phyloP scores from a whole-genome alignment of 2,888 invertebrate genomes.

The Tachina lurida region DNA sequence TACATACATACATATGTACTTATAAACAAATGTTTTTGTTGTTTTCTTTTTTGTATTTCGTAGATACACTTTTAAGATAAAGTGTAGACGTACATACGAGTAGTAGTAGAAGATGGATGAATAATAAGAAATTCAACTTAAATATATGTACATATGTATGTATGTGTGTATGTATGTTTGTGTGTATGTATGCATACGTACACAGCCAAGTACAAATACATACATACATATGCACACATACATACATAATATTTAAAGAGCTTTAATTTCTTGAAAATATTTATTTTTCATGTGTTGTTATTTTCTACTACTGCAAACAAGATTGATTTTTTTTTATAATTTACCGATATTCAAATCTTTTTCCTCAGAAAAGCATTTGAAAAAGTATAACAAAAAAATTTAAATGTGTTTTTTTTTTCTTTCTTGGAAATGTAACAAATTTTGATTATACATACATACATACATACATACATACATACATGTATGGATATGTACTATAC shows the following conservation, averaged over 20 bases:
- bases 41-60: slow-evolving; percentile 13
- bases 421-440: background rate
- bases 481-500: background rate
- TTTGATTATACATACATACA: background rate
- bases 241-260: background rate
- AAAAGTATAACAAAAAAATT: background rate
- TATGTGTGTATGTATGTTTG: background rate
- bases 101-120: slow-evolving; percentile 42
- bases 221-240: no score
- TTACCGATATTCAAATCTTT: slow-evolving; percentile 50
- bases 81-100: slow-evolving; percentile 40
- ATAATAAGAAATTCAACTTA: slow-evolving; percentile 28
- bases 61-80: slow-evolving; percentile 62
- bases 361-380: background rate
- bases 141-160: background rate
- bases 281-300: background rate
- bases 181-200: background rate
- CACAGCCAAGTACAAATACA: background rate
- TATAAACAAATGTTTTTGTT: background rate
- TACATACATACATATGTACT: slow-evolving; percentile 2
- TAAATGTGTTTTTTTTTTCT: background rate
- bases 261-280: slow-evolving; percentile 22
- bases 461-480: background rate
- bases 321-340: slow-evolving; percentile 34
- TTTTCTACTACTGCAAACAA: slow-evolving; percentile 16